phyloP scores from a whole-genome alignment of 1,140 invertebrate genomes.

The Samia ricini region DNA sequence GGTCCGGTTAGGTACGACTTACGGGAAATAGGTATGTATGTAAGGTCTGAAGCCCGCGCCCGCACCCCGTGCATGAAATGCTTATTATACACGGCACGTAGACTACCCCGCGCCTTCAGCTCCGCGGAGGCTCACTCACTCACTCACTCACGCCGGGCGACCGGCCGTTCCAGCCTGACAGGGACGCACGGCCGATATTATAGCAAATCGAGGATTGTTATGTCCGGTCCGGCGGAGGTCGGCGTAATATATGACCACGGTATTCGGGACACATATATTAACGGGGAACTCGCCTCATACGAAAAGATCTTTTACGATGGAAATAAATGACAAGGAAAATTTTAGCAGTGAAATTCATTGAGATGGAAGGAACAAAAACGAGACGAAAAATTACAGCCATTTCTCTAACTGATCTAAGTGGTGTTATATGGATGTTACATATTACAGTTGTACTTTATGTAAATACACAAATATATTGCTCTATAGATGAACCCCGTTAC shows the following conservation, averaged over 20 bases:
- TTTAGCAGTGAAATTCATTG: conserved; percentile 76
- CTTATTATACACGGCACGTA: conserved; percentile 79
- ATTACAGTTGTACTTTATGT: not conserved
- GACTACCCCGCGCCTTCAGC: conserved; percentile 48
- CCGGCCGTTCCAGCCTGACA: conserved; percentile 42
- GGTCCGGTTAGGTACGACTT: conserved; percentile 78
- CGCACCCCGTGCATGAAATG: conserved; percentile 77
- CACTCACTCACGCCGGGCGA: conserved; percentile 33
- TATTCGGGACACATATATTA: conserved; percentile 79
- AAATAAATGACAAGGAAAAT: conserved; percentile 79
- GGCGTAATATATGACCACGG: conserved; percentile 78
- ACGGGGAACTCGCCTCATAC: conserved; percentile 77
- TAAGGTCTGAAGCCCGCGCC: conserved; percentile 58
- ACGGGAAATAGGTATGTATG: conserved; percentile 72
- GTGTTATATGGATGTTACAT: conserved; percentile 13
- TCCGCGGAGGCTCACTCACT: conserved; percentile 47
- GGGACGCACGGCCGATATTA: conserved; percentile 72
- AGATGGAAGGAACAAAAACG: conserved; percentile 61
- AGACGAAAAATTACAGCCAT: conserved; percentile 60
- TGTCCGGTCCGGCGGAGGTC: conserved; percentile 77
- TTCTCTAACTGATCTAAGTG: conserved; percentile 52
- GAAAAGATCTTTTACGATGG: conserved; percentile 77
- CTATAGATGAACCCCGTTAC: too few relatives aligned
- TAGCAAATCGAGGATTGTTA: conserved; percentile 78
- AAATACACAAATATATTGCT: too few relatives aligned